Evolutionary conservation across 2,797 vertebrate genomes (phyloP).

Genomic region (Echeneis naucrates): DNA sequence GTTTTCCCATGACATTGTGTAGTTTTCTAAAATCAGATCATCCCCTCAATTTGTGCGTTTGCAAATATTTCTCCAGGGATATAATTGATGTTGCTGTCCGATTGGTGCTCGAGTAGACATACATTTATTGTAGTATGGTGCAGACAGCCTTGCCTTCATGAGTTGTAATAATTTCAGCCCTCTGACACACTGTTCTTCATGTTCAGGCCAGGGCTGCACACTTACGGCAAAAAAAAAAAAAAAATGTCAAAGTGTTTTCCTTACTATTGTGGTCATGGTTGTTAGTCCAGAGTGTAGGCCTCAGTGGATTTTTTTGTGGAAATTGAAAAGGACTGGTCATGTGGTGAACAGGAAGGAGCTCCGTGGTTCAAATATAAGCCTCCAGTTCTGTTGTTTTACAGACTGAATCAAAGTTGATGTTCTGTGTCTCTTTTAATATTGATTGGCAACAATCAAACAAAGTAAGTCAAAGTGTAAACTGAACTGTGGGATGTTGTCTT

Average conservation of each 20-base stretch:
- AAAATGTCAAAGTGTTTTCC: conserved; percentile 43
- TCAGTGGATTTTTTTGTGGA: conserved; percentile 25
- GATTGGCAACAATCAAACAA: not conserved
- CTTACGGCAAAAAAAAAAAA: conserved; percentile 44
- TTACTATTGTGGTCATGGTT: conserved; percentile 28
- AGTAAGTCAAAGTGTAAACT: not conserved
- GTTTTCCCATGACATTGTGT: conserved; percentile 25
- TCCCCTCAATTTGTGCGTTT: conserved; percentile 40
- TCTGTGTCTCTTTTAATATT: not conserved
- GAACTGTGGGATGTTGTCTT: not conserved
- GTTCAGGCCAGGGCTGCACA: conserved; percentile 37
- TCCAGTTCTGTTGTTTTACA: not conserved
- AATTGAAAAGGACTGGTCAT: conserved; percentile 1
- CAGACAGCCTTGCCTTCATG: conserved; percentile 39
- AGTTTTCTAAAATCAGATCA: conserved; percentile 2
- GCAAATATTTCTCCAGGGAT: conserved; percentile 35
- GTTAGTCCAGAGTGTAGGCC: conserved; percentile 43
- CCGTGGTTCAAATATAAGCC: not conserved
- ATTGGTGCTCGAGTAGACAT: conserved; percentile 49
- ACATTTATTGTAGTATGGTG: conserved; percentile 47
- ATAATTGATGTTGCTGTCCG: conserved; percentile 51
- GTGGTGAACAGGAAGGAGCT: not conserved
- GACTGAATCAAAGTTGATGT: not conserved
- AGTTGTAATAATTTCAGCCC: conserved; percentile 52
- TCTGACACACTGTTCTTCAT: conserved; percentile 57